Conservation (phyloP, 2,113 vertebrate species). For the Tetrao urogallus region DNA sequence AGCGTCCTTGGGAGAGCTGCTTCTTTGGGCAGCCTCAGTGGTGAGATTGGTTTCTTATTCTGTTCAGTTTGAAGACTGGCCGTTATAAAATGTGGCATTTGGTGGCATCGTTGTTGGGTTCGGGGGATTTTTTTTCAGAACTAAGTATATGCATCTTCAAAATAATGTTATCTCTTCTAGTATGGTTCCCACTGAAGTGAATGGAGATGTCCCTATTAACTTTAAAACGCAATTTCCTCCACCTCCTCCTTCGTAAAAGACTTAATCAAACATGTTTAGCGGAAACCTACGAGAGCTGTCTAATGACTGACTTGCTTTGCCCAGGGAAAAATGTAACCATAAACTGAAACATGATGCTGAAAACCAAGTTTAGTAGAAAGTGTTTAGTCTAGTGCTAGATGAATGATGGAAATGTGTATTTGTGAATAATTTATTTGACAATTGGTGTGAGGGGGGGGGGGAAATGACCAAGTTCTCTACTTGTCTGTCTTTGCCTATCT, state of each 20-base stretch:
- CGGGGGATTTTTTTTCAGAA: neutral
- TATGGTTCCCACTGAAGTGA: neutral
- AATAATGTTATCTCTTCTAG: slow-evolving; percentile 32
- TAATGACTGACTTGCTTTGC: slow-evolving; percentile 51
- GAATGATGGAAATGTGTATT: slow-evolving; percentile 71
- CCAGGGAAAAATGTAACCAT: slow-evolving; percentile 71
- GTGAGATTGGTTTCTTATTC: neutral
- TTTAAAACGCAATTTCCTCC: slow-evolving; percentile 31
- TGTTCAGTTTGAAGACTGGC: neutral
- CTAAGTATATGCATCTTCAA: neutral
- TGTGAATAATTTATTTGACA: slow-evolving; percentile 74
- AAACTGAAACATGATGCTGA: slow-evolving; percentile 73
- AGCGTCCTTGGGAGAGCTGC: neutral
- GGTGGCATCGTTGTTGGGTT: neutral
- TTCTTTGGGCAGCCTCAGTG: neutral
- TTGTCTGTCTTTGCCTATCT: slow-evolving; percentile 47
- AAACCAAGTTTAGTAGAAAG: slow-evolving; percentile 71
- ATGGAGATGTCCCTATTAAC: slow-evolving; percentile 39
- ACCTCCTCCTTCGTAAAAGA: slow-evolving; percentile 29
- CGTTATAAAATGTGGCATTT: neutral
- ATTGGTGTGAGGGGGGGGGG: neutral
- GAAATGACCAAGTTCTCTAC: slow-evolving; percentile 47
- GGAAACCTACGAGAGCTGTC: slow-evolving; percentile 53
- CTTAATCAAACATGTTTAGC: slow-evolving; percentile 63
- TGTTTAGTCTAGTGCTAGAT: slow-evolving; percentile 81